Conservation (phyloP, 2,113 vertebrate species). For the Phyllostomus discolor region DNA sequence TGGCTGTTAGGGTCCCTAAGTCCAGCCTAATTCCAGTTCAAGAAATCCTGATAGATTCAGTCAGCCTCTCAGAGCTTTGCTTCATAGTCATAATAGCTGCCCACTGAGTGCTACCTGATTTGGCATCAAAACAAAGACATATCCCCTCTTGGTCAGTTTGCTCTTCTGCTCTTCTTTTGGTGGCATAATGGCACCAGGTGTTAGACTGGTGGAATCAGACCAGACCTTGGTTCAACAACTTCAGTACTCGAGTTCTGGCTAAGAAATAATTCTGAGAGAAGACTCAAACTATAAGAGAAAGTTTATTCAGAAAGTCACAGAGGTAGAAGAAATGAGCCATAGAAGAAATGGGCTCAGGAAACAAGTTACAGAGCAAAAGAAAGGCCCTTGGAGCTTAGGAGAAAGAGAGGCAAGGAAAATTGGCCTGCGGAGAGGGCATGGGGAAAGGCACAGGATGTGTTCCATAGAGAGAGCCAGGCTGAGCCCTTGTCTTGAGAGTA, state of each 20-base stretch:
- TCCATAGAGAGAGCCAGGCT: not conserved
- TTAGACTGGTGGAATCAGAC: not conserved
- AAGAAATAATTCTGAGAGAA: too few relatives aligned
- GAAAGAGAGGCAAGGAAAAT: not conserved
- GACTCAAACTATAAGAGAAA: too few relatives aligned
- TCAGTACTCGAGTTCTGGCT: too few relatives aligned
- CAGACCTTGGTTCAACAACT: too few relatives aligned
- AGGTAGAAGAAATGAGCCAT: too few relatives aligned
- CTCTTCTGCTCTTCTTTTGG: not conserved
- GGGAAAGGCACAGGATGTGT: not conserved
- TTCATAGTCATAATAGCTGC: not conserved
- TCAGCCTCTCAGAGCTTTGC: not conserved
- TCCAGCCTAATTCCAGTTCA: too few relatives aligned
- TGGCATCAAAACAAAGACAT: not conserved
- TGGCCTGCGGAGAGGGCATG: not conserved
- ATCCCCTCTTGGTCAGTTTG: accelerated
- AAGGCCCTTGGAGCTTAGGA: not conserved
- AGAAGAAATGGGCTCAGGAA: not conserved
- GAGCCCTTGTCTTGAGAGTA: not conserved
- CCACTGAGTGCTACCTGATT: not conserved
- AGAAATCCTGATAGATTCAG: not conserved
- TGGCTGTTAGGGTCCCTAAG: not conserved
- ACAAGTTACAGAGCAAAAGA: not conserved
- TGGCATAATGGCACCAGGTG: not conserved
- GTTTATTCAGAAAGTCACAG: too few relatives aligned